Conservation (phyloP, 2,113 vertebrate species). For the Thomomys bottae region DNA sequence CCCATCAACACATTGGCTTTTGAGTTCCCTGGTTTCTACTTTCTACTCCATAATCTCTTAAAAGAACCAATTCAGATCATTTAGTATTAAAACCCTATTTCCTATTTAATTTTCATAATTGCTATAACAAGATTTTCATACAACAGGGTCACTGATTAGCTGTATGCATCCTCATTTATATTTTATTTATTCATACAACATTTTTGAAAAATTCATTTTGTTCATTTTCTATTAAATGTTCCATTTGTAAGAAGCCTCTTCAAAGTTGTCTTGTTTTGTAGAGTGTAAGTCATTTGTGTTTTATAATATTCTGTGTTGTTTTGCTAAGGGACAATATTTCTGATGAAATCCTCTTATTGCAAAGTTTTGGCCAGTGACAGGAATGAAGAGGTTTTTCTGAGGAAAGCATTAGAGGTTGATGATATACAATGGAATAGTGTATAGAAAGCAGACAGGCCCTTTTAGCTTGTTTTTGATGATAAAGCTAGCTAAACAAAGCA, state of each 20-base stretch:
- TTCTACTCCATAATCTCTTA: too few relatives aligned
- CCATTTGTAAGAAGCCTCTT: not conserved
- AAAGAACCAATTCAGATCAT: too few relatives aligned
- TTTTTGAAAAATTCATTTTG: not conserved
- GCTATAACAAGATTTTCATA: too few relatives aligned
- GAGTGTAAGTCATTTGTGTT: not conserved
- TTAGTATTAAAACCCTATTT: too few relatives aligned
- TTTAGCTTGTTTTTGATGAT: slow-evolving; percentile 15
- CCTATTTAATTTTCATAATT: too few relatives aligned
- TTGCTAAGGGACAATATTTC: slow-evolving; percentile 41
- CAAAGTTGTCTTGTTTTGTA: not conserved
- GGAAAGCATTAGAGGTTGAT: not conserved
- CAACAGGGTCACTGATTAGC: too few relatives aligned
- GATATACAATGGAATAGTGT: not conserved
- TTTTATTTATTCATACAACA: too few relatives aligned
- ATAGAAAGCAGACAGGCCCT: not conserved
- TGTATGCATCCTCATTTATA: too few relatives aligned
- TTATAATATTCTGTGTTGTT: not conserved
- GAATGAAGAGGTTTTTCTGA: not conserved
- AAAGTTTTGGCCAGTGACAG: not conserved
- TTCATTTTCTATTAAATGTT: not conserved
- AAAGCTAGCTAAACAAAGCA: not conserved
- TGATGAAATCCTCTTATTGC: not conserved
- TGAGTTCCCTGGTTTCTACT: too few relatives aligned
- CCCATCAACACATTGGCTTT: too few relatives aligned